These are phyloP conservation scores for Nasua narica DNA, from an alignment of 2,797 vertebrate species.

Conservation along the genomic window DNA sequence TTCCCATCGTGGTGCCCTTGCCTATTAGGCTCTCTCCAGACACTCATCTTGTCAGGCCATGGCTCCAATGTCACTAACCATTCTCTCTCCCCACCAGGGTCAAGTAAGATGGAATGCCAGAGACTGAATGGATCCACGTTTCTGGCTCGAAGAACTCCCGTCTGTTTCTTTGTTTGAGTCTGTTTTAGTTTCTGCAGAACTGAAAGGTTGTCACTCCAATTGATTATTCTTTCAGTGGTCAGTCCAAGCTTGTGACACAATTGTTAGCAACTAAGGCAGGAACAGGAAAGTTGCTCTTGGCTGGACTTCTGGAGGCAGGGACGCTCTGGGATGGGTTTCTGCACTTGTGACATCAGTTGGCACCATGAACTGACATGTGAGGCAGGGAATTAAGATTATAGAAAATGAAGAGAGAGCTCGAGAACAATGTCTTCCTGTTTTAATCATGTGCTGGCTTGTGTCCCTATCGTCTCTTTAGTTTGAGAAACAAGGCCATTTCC, in stretches of 20 bases:
- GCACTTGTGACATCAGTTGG: not conserved
- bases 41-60: not conserved
- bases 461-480: not conserved
- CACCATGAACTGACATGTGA: not conserved
- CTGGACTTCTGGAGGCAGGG: not conserved
- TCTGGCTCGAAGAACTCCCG: not conserved
- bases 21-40: not conserved
- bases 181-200: not conserved
- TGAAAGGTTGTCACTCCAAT: not conserved
- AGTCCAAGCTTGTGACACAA: not conserved
- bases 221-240: not conserved
- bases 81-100: not conserved
- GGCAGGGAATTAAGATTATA: conserved; percentile 7
- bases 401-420: not conserved
- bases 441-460: not conserved
- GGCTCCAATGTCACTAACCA: not conserved
- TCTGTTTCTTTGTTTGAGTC: not conserved
- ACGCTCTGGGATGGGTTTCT: not conserved
- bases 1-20: not conserved
- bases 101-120: not conserved
- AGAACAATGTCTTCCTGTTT: conserved; percentile 15
- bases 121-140: not conserved
- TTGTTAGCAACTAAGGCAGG: not conserved
- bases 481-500: conserved; percentile 46
- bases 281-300: not conserved